phyloP scores from a whole-genome alignment of 2,888 invertebrate genomes.

The Elysia crispata region DNA sequence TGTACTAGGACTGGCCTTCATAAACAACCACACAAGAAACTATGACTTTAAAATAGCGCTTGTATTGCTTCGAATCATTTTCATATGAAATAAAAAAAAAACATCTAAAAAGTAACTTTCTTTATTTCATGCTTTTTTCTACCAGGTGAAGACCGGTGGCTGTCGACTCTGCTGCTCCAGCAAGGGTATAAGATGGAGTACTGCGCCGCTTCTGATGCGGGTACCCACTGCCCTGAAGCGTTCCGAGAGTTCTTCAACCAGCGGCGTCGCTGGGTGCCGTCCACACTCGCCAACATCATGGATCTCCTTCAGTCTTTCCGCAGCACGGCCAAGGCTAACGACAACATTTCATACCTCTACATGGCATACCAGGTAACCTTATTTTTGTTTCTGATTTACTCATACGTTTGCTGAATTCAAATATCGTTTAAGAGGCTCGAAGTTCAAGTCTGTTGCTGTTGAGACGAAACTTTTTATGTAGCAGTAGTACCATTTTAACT shows the following conservation, averaged over 20 bases:
- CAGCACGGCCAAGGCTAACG: slow-evolving; percentile 95
- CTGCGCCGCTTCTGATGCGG: slow-evolving; percentile 98
- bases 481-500: too few species aligned
- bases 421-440: too few species aligned
- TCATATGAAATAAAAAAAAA: too few species aligned
- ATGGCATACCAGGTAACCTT: slow-evolving; percentile 71
- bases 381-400: too few species aligned
- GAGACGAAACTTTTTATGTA: too few species aligned
- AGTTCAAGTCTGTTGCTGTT: too few species aligned
- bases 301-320: slow-evolving; percentile 91
- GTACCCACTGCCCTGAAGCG: slow-evolving; percentile 95
- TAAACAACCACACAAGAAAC: too few species aligned
- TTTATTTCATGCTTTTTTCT: background rate
- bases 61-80: too few species aligned
- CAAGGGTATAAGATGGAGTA: slow-evolving; percentile 98
- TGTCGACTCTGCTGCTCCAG: slow-evolving; percentile 95
- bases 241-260: slow-evolving; percentile 99
- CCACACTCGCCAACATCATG: slow-evolving; percentile 98
- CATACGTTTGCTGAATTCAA: too few species aligned
- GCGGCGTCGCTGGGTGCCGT: slow-evolving; percentile 98
- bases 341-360: slow-evolving; percentile 88
- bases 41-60: too few species aligned
- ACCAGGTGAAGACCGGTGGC: slow-evolving; percentile 96
- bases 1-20: too few species aligned
- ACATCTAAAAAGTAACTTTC: too few species aligned